Evolutionary conservation across 1,140 invertebrate species (phyloP).

Genomic region (Drosophila burlai): DNA sequence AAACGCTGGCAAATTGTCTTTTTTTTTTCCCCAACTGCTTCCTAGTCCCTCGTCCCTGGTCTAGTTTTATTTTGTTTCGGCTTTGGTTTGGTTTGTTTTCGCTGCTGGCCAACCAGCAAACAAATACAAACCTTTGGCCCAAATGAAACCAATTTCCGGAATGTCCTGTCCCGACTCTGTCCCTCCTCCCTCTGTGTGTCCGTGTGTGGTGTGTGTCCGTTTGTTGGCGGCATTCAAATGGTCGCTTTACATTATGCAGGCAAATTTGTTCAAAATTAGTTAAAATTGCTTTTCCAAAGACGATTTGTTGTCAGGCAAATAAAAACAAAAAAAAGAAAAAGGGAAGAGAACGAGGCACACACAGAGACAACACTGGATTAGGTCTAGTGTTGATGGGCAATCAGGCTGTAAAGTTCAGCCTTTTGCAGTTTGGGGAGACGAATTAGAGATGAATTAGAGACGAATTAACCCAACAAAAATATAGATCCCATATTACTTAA

Average conservation of each 20-base stretch:
- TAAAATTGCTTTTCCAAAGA: constrained; percentile 59
- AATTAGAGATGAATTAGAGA: background rate
- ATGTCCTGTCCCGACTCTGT: constrained; percentile 9
- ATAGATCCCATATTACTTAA: background rate
- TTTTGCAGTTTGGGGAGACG: background rate
- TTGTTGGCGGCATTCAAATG: constrained; percentile 48
- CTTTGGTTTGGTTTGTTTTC: constrained; percentile 36
- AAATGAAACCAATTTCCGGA: constrained; percentile 50
- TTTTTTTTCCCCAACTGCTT: constrained; percentile 11
- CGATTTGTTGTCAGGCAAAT: background rate
- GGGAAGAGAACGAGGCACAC: background rate
- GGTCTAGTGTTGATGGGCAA: constrained; percentile 6
- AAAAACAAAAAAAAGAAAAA: background rate
- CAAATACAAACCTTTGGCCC: constrained; percentile 44
- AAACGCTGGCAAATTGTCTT: constrained; percentile 28
- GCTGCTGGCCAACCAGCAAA: constrained; percentile 31
- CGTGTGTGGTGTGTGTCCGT: constrained; percentile 16
- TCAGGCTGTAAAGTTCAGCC: background rate
- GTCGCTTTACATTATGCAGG: constrained; percentile 57
- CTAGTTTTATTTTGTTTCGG: constrained; percentile 20
- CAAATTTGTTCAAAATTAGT: constrained; percentile 75
- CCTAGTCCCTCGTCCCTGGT: background rate
- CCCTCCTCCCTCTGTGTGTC: background rate
- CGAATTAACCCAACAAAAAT: background rate
- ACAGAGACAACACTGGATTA: background rate